phyloP scores from a whole-genome alignment of 2,113 vertebrate species.

The Neotoma lepida region DNA sequence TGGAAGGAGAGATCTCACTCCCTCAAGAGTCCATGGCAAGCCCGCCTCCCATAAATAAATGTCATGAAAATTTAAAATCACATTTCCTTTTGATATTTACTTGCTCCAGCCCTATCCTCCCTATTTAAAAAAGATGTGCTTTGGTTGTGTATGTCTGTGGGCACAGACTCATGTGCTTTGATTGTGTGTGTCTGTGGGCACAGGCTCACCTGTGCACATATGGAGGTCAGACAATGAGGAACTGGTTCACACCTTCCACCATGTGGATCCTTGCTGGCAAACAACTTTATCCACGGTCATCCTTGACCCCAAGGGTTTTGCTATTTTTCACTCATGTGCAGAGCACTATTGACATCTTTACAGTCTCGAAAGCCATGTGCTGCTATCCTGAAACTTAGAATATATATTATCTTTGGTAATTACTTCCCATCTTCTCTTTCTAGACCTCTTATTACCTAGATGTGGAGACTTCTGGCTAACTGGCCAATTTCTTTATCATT shows the following conservation, averaged over 20 bases:
- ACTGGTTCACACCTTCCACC: too few relatives aligned
- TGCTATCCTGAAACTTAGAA: not conserved
- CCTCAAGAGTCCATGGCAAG: too few relatives aligned
- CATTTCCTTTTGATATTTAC: not conserved
- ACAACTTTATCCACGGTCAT: not conserved
- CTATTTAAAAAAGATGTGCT: not conserved
- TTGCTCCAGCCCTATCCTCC: not conserved
- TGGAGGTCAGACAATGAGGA: too few relatives aligned
- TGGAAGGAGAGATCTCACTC: too few relatives aligned
- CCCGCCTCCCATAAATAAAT: not conserved
- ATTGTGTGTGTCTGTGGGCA: too few relatives aligned
- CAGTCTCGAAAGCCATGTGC: not conserved
- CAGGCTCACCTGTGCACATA: too few relatives aligned
- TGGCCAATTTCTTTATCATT: not conserved
- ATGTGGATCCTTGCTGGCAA: not conserved
- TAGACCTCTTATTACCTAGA: not conserved
- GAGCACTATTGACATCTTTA: not conserved
- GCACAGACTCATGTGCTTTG: too few relatives aligned
- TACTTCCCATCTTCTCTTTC: not conserved
- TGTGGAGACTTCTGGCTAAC: not conserved
- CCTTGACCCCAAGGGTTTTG: not conserved
- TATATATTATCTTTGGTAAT: not conserved
- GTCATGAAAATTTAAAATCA: too few relatives aligned
- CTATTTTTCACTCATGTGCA: not conserved
- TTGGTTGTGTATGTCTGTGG: too few relatives aligned